phyloP scores from a whole-genome alignment of 30 jellyfish, hydroid and myxozoan species.

The Nemopilema nomurai region DNA sequence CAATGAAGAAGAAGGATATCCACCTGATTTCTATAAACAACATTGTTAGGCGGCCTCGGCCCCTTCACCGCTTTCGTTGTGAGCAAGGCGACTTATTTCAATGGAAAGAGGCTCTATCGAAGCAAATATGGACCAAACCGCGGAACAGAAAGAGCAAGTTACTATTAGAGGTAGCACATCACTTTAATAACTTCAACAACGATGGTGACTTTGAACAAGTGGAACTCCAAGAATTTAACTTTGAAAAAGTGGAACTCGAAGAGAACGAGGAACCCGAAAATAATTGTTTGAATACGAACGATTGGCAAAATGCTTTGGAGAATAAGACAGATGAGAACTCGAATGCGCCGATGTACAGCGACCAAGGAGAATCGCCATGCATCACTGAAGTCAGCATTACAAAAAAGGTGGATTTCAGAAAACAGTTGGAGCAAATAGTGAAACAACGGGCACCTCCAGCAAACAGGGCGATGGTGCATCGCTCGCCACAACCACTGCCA shows the following conservation, averaged over 20 bases:
- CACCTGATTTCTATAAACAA: conserved; percentile 8
- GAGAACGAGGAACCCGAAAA: background rate
- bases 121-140: background rate
- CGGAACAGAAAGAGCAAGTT: background rate
- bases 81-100: conserved; percentile 6
- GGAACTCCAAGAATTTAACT: background rate
- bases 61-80: conserved; percentile 41
- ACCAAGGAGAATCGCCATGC: too few relatives aligned
- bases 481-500: too few relatives aligned
- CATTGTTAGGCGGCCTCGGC: conserved; percentile 6
- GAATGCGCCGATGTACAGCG: too few relatives aligned
- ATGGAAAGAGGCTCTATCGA: conserved; percentile 28
- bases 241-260: background rate
- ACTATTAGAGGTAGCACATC: background rate
- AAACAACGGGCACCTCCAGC: background rate
- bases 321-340: too few relatives aligned
- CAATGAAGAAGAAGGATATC: conserved; percentile 14
- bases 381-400: too few relatives aligned
- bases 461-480: too few relatives aligned
- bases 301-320: too few relatives aligned
- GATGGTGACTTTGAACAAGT: background rate
- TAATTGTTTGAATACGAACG: too few relatives aligned
- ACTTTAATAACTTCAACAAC: background rate
- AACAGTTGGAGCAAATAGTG: background rate
- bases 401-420: background rate